Evolutionary conservation across 2,113 vertebrate genomes (phyloP).

Genomic region (Elaphurus davidianus): DNA sequence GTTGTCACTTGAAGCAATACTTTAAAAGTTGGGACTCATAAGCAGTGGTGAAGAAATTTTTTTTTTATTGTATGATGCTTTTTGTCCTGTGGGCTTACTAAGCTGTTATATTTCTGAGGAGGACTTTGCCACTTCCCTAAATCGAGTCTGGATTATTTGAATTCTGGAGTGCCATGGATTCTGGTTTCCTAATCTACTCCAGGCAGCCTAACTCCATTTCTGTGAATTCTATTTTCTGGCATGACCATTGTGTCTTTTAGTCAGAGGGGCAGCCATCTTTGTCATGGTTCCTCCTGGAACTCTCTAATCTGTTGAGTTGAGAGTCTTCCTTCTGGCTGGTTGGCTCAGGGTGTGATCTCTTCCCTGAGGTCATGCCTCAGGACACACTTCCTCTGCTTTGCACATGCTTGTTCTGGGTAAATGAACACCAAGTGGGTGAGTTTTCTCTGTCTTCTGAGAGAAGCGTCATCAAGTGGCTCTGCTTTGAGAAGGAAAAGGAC

Average conservation of each 20-base stretch:
- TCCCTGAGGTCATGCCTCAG: not conserved
- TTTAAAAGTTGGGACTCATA: conserved; percentile 18
- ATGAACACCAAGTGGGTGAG: not conserved
- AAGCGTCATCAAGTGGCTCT: not conserved
- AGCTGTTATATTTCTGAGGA: not conserved
- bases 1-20: not conserved
- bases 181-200: not conserved
- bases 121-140: not conserved
- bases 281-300: not conserved
- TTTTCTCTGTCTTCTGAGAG: not conserved
- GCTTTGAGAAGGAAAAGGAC: not conserved
- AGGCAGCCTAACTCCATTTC: not conserved
- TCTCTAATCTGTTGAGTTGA: not conserved
- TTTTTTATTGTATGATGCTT: not conserved
- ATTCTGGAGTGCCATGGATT: not conserved
- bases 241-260: not conserved
- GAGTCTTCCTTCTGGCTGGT: not conserved
- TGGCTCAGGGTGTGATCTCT: not conserved
- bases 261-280: not conserved
- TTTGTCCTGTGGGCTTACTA: not conserved
- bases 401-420: not conserved
- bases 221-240: not conserved
- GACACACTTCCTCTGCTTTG: not conserved
- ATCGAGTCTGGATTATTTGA: not conserved
- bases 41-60: not conserved